Conservation (phyloP, 2,888 invertebrate species). For the Tipula lateralis region DNA sequence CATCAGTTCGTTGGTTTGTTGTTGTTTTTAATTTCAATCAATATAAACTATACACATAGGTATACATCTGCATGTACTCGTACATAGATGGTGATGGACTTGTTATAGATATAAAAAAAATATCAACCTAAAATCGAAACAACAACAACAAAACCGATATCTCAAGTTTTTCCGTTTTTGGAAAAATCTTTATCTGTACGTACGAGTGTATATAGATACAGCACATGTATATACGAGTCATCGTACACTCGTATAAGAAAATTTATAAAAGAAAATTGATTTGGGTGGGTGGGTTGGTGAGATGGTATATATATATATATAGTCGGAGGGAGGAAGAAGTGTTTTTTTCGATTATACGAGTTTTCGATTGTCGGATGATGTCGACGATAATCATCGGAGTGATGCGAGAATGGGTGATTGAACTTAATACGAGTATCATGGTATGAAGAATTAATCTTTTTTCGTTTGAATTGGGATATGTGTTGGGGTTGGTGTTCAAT, state of each 20-base stretch:
- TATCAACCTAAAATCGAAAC: neutral
- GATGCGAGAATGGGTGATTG: neutral
- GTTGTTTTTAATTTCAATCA: conserved; percentile 1
- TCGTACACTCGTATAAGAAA: too few relatives aligned
- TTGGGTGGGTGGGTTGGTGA: neutral
- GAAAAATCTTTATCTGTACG: neutral
- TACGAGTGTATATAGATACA: neutral
- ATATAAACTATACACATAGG: neutral
- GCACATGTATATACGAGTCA: too few relatives aligned
- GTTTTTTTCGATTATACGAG: neutral
- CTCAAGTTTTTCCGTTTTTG: neutral
- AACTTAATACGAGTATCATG: neutral
- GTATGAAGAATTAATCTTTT: too few relatives aligned
- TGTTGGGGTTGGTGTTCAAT: neutral
- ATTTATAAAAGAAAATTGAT: neutral
- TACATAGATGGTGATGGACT: neutral
- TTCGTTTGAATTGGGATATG: neutral
- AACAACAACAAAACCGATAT: too few relatives aligned
- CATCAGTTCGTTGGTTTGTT: neutral
- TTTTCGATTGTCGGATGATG: neutral
- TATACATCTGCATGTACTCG: neutral
- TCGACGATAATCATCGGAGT: neutral
- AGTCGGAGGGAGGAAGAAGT: too few relatives aligned
- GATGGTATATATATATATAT: neutral
- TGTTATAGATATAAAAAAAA: neutral